Conservation (phyloP, 2,113 vertebrate genomes). For the Tiliqua scincoides region DNA sequence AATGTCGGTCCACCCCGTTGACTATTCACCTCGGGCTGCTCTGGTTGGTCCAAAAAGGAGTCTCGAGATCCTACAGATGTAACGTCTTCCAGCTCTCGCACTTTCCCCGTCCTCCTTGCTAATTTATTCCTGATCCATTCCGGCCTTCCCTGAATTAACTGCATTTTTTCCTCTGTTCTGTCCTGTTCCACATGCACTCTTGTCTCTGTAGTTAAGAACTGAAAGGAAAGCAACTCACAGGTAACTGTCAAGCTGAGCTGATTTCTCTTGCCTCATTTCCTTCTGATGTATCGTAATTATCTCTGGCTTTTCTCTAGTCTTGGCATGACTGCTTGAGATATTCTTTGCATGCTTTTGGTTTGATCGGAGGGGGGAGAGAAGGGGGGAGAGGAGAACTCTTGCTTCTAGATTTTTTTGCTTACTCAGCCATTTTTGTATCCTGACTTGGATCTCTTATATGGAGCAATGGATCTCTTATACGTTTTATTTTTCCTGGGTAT, state of each 20-base stretch:
- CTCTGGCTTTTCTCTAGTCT: background rate
- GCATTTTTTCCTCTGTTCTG: slow-evolving; percentile 71
- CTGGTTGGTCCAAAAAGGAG: slow-evolving; percentile 68
- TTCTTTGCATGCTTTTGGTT: slow-evolving; percentile 48
- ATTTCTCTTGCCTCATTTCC: background rate
- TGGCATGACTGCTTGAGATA: background rate
- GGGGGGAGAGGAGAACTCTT: no score
- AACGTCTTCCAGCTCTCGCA: slow-evolving; percentile 31
- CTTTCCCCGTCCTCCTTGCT: slow-evolving; percentile 37
- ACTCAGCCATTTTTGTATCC: background rate
- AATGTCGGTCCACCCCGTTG: background rate
- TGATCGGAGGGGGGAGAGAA: background rate
- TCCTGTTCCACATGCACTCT: slow-evolving; percentile 82
- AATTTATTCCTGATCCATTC: slow-evolving; percentile 54
- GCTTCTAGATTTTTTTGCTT: no score
- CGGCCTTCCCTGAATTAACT: slow-evolving; percentile 75
- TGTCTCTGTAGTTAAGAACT: slow-evolving; percentile 95
- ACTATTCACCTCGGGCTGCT: background rate
- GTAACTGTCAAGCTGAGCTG: slow-evolving; percentile 78
- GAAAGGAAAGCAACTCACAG: slow-evolving; percentile 88
- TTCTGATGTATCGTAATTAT: background rate
- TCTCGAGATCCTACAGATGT: slow-evolving; percentile 62
- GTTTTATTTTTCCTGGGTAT: background rate
- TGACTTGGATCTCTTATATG: background rate
- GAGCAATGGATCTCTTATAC: background rate